phyloP scores from a whole-genome alignment of 2,888 invertebrate genomes.

The Ochropleura leucogaster region DNA sequence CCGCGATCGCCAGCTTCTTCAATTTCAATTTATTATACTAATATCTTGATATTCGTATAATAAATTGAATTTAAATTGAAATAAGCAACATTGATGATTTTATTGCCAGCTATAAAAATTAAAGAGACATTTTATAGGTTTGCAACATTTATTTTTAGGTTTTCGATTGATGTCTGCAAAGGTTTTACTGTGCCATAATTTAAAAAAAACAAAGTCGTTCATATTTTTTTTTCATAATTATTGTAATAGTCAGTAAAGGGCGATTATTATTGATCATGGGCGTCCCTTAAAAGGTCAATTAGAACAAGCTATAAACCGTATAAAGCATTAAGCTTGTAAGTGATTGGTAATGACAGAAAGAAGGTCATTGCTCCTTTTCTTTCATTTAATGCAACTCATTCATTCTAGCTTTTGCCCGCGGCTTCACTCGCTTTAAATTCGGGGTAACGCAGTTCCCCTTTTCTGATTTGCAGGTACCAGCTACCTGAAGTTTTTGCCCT shows the following conservation, averaged over 20 bases:
- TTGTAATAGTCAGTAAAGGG: neutral
- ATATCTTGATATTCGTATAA: too few species aligned
- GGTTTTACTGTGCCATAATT: slow-evolving; percentile 31
- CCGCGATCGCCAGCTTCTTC: too few species aligned
- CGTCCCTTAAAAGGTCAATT: neutral
- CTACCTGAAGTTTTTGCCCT: too few species aligned
- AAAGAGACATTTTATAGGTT: slow-evolving; percentile 1
- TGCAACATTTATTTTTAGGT: slow-evolving; percentile 9
- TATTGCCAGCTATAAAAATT: slow-evolving; percentile 44
- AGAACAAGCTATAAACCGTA: neutral
- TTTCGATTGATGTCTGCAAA: slow-evolving; percentile 10
- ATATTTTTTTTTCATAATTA: slow-evolving; percentile 1
- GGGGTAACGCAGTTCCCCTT: too few species aligned
- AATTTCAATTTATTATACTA: too few species aligned
- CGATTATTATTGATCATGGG: neutral
- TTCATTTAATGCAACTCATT: too few species aligned
- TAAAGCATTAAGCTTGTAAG: neutral
- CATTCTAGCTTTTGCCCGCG: too few species aligned
- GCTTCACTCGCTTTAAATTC: too few species aligned
- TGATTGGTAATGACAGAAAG: neutral
- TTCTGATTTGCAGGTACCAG: too few species aligned
- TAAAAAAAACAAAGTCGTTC: slow-evolving; percentile 25
- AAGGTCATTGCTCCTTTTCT: neutral
- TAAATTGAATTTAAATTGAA: too few species aligned
- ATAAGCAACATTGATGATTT: slow-evolving; percentile 44